Evolutionary conservation across 2,797 vertebrate genomes (phyloP).

Genomic region (Poeciliopsis turneri): DNA sequence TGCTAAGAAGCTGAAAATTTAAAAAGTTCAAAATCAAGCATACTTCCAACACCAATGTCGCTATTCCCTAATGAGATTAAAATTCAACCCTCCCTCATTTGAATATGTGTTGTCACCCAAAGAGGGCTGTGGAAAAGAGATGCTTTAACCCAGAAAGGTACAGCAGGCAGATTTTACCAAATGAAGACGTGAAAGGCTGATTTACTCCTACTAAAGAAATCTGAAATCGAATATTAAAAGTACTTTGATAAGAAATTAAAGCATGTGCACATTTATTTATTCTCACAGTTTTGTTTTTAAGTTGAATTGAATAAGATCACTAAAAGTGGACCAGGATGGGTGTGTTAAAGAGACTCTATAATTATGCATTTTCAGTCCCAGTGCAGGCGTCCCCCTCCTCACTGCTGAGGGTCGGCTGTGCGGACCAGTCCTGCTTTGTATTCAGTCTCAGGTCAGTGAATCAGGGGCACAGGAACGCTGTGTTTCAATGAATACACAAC

Average conservation of each 20-base stretch:
- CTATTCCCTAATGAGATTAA: neutral
- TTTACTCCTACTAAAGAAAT: neutral
- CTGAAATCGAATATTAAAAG: neutral
- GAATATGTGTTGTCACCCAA: neutral
- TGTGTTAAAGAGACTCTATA: neutral
- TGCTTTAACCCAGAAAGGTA: neutral
- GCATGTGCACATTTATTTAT: neutral
- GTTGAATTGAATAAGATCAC: neutral
- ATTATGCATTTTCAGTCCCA: neutral
- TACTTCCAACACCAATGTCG: neutral
- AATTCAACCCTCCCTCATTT: neutral
- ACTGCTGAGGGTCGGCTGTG: conserved; percentile 30
- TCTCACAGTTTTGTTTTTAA: neutral
- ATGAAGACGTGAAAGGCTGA: neutral
- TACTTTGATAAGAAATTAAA: neutral
- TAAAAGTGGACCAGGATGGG: neutral
- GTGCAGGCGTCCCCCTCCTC: conserved; percentile 18
- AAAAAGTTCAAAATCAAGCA: neutral
- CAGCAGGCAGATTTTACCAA: neutral
- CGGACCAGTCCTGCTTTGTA: conserved; percentile 54
- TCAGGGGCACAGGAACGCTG: conserved; percentile 43
- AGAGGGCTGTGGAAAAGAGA: neutral
- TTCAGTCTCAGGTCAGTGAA: conserved; percentile 46
- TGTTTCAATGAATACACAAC: conserved; percentile 53
- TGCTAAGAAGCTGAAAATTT: neutral